These are phyloP conservation scores for Chaunax sp. DNA, from an alignment of 2,797 vertebrate species.

Conservation along the genomic window DNA sequence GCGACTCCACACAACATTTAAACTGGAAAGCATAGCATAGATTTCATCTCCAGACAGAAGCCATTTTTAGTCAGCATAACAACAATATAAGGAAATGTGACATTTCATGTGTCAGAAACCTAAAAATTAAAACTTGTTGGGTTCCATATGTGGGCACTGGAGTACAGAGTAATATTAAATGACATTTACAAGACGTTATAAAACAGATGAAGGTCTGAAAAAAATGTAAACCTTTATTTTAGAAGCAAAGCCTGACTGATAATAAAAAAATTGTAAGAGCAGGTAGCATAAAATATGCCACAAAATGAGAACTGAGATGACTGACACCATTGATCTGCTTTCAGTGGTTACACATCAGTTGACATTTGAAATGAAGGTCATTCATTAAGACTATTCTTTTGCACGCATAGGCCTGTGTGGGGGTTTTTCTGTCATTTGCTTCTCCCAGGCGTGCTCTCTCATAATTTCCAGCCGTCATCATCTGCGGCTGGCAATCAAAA, in stretches of 20 bases:
- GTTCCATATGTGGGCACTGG: neutral
- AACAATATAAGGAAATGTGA: neutral
- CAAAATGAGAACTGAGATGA: neutral
- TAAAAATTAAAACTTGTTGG: neutral
- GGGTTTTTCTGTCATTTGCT: too few relatives aligned
- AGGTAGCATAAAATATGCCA: neutral
- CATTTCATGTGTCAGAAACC: neutral
- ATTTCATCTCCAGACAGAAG: neutral
- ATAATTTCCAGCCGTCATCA: too few relatives aligned
- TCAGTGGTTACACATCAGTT: neutral
- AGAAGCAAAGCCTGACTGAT: neutral
- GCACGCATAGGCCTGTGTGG: too few relatives aligned
- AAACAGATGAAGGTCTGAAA: neutral
- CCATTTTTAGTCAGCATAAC: conserved; percentile 1
- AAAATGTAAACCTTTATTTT: neutral
- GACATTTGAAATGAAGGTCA: neutral
- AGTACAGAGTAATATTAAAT: neutral
- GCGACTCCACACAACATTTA: too few relatives aligned
- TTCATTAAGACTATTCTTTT: too few relatives aligned
- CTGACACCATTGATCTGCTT: neutral
- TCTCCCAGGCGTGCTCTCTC: too few relatives aligned
- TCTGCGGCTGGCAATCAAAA: too few relatives aligned
- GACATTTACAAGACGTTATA: neutral
- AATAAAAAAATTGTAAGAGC: neutral
- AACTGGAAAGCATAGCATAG: neutral